Conservation (phyloP, 2,113 vertebrate species). For the Falcunculus frontatus region DNA sequence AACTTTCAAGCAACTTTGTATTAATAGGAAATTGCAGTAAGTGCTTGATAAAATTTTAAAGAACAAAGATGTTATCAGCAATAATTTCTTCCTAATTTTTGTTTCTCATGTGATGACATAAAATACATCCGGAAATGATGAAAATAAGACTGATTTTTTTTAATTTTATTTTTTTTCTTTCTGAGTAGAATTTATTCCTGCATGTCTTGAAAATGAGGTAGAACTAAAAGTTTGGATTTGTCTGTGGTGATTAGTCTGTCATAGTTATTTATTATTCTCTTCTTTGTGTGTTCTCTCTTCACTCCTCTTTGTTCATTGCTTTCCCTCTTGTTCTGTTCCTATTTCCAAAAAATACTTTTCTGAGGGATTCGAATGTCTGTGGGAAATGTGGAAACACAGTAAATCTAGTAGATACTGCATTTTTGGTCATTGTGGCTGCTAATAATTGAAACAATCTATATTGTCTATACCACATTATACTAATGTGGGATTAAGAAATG, state of each 20-base stretch:
- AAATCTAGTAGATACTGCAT: rapidly evolving
- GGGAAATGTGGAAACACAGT: neutral
- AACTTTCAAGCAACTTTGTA: neutral
- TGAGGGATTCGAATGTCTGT: neutral
- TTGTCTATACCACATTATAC: neutral
- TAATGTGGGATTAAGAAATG: neutral
- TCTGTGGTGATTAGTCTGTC: neutral
- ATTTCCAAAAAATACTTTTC: neutral
- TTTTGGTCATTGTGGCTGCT: neutral
- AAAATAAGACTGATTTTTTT: neutral
- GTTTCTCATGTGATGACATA: neutral
- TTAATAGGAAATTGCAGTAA: neutral
- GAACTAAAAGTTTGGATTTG: neutral
- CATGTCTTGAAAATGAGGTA: neutral
- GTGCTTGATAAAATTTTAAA: neutral
- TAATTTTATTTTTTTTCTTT: neutral
- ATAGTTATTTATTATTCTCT: neutral
- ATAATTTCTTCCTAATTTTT: neutral
- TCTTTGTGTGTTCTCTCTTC: neutral
- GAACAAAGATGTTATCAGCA: neutral
- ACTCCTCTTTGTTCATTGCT: neutral
- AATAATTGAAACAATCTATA: neutral
- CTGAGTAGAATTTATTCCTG: neutral
- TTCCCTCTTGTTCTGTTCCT: neutral
- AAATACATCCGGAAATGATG: neutral